A percentile compares a stretch with the other conserved stretches of the same genome.
These are phyloP conservation scores for Morinoia aosen DNA, from an alignment of 2,888 invertebrate species.

Conservation along the genomic window DNA sequence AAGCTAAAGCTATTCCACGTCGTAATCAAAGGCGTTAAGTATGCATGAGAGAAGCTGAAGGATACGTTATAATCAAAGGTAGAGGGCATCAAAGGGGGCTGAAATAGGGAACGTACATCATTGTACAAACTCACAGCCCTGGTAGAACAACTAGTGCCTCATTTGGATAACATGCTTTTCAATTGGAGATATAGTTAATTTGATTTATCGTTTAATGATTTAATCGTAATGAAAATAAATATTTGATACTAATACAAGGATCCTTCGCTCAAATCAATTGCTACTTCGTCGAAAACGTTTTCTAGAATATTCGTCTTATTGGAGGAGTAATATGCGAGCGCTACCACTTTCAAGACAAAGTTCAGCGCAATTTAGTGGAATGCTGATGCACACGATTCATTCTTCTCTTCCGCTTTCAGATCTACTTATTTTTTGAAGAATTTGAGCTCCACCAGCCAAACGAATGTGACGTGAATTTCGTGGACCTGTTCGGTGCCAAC, in stretches of 20 bases:
- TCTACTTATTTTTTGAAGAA: slow-evolving; percentile 79
- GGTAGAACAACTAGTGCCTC: too few relatives aligned
- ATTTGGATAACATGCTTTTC: too few relatives aligned
- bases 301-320: neutral
- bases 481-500: slow-evolving; percentile 81
- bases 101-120: too few relatives aligned
- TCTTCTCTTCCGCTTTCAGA: slow-evolving; percentile 73
- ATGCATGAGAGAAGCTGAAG: neutral
- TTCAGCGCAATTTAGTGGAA: too few relatives aligned
- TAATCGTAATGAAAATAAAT: too few relatives aligned
- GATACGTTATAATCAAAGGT: neutral
- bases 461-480: slow-evolving; percentile 83
- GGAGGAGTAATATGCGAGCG: neutral
- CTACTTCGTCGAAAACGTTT: neutral
- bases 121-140: too few relatives aligned
- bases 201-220: too few relatives aligned
- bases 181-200: too few relatives aligned
- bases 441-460: slow-evolving; percentile 82
- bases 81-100: neutral
- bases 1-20: neutral
- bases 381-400: neutral
- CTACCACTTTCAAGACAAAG: too few relatives aligned
- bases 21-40: neutral
- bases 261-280: neutral
- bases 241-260: too few relatives aligned